Conservation (phyloP, 2,113 vertebrate genomes). For the Rhinolophus sinicus region DNA sequence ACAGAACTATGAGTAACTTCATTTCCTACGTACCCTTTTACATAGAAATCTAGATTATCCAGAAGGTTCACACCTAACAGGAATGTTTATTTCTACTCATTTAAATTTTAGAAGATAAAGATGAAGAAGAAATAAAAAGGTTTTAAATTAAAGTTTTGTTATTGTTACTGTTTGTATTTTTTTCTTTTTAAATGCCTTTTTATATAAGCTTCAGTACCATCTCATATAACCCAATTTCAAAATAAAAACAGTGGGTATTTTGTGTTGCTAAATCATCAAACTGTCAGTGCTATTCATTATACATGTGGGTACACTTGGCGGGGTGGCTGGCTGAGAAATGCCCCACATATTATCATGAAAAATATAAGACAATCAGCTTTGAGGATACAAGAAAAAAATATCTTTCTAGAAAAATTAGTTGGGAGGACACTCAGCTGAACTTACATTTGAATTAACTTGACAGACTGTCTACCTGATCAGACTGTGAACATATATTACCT, state of each 20-base stretch:
- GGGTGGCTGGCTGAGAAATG: background rate
- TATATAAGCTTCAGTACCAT: background rate
- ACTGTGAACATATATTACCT: background rate
- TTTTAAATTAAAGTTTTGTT: background rate
- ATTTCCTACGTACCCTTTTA: background rate
- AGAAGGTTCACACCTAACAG: background rate
- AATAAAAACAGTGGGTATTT: background rate
- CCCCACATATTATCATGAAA: background rate
- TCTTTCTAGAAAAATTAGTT: background rate
- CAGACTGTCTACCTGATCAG: background rate
- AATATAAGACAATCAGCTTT: background rate
- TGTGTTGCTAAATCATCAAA: background rate
- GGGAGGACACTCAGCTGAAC: background rate
- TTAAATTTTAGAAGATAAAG: conserved; percentile 25
- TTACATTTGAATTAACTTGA: background rate
- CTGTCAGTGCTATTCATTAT: background rate
- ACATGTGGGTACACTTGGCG: background rate
- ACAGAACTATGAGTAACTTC: background rate
- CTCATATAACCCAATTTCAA: background rate
- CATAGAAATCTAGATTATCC: background rate
- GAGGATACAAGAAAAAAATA: background rate
- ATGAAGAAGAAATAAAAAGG: background rate
- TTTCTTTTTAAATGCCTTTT: background rate
- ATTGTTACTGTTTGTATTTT: background rate
- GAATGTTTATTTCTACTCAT: background rate